A percentile compares a stretch with the other conserved stretches of the same genome.
These are phyloP conservation scores for Eupithecia vulgata DNA, from an alignment of 2,888 invertebrate genomes.

Conservation along the genomic window DNA sequence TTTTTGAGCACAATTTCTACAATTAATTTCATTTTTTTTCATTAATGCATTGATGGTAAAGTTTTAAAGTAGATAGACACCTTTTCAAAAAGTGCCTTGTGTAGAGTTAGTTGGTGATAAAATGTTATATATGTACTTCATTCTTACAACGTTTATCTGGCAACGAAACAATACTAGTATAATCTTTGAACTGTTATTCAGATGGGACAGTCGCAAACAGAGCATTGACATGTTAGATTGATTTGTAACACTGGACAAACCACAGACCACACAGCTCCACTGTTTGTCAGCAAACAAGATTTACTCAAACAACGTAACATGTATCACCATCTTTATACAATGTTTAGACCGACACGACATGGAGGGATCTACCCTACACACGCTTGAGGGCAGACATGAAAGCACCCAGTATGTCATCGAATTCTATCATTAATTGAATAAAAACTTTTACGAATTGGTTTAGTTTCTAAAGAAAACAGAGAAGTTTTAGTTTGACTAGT, in stretches of 20 bases:
- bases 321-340: neutral
- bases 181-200: neutral
- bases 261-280: neutral
- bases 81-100: no score
- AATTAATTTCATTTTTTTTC: no score
- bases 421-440: neutral
- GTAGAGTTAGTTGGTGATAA: no score
- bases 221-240: neutral
- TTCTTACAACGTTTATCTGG: neutral
- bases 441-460: neutral
- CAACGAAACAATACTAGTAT: neutral
- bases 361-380: no score
- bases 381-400: neutral
- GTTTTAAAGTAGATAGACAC: no score
- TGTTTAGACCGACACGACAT: no score
- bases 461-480: neutral
- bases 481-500: neutral
- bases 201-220: neutral
- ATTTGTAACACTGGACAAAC: slow-evolving; percentile 9
- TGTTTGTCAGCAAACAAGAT: neutral
- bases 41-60: no score
- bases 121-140: no score
- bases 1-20: no score
- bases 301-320: neutral
- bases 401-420: neutral